These are phyloP conservation scores for Adrianichthys oophorus DNA, from an alignment of 2,797 vertebrate species.

Conservation along the genomic window DNA sequence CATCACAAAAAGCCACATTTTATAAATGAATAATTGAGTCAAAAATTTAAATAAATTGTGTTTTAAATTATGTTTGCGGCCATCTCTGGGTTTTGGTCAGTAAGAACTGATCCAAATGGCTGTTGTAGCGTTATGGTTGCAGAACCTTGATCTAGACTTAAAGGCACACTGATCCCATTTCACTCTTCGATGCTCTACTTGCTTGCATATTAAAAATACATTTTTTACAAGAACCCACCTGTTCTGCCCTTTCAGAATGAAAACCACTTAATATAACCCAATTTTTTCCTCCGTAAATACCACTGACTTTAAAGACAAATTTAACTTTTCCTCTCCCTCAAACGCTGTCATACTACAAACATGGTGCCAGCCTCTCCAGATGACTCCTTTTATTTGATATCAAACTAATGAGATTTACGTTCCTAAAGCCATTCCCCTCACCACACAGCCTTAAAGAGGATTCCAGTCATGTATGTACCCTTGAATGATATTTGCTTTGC, in stretches of 20 bases:
- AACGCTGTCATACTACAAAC: slow-evolving; percentile 55
- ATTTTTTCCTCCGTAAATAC: slow-evolving; percentile 61
- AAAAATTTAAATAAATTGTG: too few relatives aligned
- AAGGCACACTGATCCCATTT: slow-evolving; percentile 5
- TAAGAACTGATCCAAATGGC: background rate
- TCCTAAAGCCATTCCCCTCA: slow-evolving; percentile 68
- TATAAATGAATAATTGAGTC: too few relatives aligned
- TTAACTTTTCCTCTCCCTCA: slow-evolving; percentile 54
- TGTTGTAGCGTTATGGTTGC: too few relatives aligned
- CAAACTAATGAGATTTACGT: slow-evolving; percentile 80
- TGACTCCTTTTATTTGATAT: slow-evolving; percentile 78
- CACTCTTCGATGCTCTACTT: background rate
- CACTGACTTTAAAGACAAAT: slow-evolving; percentile 71
- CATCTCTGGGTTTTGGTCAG: background rate
- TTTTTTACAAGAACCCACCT: slow-evolving; percentile 23
- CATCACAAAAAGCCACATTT: too few relatives aligned
- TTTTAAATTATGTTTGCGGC: too few relatives aligned
- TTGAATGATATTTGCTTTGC: slow-evolving; percentile 75
- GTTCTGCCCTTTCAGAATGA: slow-evolving; percentile 33
- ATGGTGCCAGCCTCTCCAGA: slow-evolving; percentile 70
- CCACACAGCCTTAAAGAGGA: slow-evolving; percentile 63
- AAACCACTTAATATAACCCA: slow-evolving; percentile 57
- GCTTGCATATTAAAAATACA: slow-evolving; percentile 11
- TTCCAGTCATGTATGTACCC: slow-evolving; percentile 75
- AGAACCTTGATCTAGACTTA: too few relatives aligned